These are phyloP conservation scores for Nasonovia ribisnigri DNA, from an alignment of 2,888 invertebrate genomes.

Conservation along the genomic window DNA sequence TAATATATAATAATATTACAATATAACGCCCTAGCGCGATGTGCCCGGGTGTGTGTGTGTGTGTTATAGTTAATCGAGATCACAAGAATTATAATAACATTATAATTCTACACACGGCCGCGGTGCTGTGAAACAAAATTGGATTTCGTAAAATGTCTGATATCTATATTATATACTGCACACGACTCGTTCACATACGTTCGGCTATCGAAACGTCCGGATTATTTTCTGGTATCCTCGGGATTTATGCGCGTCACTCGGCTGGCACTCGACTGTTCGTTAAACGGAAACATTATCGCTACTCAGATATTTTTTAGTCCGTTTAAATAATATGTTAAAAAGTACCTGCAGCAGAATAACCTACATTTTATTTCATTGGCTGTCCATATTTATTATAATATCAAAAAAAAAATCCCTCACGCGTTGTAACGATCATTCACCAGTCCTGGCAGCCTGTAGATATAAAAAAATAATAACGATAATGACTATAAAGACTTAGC, in stretches of 20 bases:
- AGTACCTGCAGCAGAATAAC: background rate
- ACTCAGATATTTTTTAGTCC: background rate
- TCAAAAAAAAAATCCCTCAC: background rate
- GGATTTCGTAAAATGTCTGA: background rate
- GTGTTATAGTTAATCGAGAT: constrained; percentile 17
- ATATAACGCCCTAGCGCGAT: constrained; percentile 14
- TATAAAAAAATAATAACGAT: background rate
- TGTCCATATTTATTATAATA: background rate
- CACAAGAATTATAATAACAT: constrained; percentile 4
- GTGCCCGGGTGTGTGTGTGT: background rate
- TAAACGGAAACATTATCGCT: background rate
- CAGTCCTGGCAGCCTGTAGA: background rate
- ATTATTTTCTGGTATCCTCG: background rate
- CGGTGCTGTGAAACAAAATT: background rate
- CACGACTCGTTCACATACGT: background rate
- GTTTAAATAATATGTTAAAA: background rate
- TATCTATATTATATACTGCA: background rate
- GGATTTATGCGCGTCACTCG: background rate
- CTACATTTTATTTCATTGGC: too few species aligned
- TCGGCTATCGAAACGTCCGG: background rate
- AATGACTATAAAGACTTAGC: background rate
- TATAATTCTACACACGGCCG: background rate
- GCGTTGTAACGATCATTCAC: background rate
- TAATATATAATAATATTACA: constrained; percentile 20
- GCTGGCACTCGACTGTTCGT: background rate